Conservation (phyloP, 2,113 vertebrate genomes). For the Mormyrus lacerda region DNA sequence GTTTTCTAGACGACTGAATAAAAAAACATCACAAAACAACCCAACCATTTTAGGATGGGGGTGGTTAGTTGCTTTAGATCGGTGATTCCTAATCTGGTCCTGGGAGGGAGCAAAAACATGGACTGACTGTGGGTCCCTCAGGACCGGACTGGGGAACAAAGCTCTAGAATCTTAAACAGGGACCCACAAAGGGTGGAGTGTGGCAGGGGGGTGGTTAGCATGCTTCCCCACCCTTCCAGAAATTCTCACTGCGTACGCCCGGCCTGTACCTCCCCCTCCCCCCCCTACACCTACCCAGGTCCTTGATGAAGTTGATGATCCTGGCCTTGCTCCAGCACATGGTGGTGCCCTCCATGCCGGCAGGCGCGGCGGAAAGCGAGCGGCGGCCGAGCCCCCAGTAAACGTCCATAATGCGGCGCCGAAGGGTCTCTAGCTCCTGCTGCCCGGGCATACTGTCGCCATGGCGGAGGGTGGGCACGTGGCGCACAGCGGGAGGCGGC, state of each 20-base stretch:
- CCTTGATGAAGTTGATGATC: slow-evolving; percentile 88
- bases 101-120: background rate
- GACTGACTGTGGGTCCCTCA: background rate
- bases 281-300: slow-evolving; percentile 81
- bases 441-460: background rate
- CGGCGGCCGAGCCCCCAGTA: slow-evolving; percentile 29
- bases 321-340: slow-evolving; percentile 88
- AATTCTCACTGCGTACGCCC: slow-evolving; percentile 22
- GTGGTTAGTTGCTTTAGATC: background rate
- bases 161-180: background rate
- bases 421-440: background rate
- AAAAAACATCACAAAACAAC: background rate
- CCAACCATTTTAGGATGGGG: background rate
- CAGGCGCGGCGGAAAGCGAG: slow-evolving; percentile 27
- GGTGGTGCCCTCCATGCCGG: slow-evolving; percentile 76
- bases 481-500: background rate
- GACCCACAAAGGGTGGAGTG: background rate
- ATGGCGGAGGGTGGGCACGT: background rate
- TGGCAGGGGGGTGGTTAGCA: background rate
- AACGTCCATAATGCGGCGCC: background rate
- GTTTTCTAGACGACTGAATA: background rate
- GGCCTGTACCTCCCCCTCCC: slow-evolving; percentile 22
- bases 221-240: slow-evolving; percentile 21
- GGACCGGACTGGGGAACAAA: background rate
- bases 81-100: background rate